Percentiles rank a stretch among this genome's conserved stretches.
Evolutionary conservation across 2,888 invertebrate species (phyloP).

Genomic region (Ernsta delagoae): DNA sequence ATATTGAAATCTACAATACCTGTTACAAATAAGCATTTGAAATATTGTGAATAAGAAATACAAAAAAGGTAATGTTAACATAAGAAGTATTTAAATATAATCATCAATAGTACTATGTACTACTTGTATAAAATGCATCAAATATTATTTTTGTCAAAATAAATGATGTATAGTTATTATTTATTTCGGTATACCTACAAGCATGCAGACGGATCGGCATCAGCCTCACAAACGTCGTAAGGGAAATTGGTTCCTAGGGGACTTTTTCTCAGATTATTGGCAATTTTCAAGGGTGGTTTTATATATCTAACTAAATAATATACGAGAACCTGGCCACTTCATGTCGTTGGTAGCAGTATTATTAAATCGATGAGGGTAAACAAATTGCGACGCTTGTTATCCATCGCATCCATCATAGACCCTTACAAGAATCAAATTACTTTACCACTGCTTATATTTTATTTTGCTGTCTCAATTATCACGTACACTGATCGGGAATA

Average conservation of each 20-base stretch:
- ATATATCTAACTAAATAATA: conserved; percentile 78
- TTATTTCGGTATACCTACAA: conserved; percentile 52
- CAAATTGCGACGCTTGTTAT: conserved; percentile 84
- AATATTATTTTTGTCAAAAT: conserved; percentile 37
- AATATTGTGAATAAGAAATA: too few species aligned
- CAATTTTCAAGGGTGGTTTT: conserved; percentile 66
- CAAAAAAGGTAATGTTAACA: too few species aligned
- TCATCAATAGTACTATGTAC: too few species aligned
- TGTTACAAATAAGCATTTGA: too few species aligned
- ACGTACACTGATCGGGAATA: not conserved
- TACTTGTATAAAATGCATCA: not conserved
- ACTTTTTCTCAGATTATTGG: conserved; percentile 76
- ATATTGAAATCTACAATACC: too few species aligned
- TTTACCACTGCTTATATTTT: conserved; percentile 38
- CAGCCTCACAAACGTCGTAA: conserved; percentile 59
- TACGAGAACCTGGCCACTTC: conserved; percentile 66
- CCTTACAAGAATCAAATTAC: conserved; percentile 72
- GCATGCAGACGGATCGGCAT: conserved; percentile 44
- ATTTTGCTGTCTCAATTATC: conserved; percentile 4
- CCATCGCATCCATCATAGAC: conserved; percentile 82
- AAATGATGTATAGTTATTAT: conserved; percentile 58
- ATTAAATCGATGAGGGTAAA: conserved; percentile 80
- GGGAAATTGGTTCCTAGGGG: conserved; percentile 79
- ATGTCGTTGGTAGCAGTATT: conserved; percentile 55
- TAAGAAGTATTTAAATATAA: too few species aligned